Evolutionary conservation across 2,113 vertebrate genomes (phyloP).

Genomic region (Trematocara nigrifrons): DNA sequence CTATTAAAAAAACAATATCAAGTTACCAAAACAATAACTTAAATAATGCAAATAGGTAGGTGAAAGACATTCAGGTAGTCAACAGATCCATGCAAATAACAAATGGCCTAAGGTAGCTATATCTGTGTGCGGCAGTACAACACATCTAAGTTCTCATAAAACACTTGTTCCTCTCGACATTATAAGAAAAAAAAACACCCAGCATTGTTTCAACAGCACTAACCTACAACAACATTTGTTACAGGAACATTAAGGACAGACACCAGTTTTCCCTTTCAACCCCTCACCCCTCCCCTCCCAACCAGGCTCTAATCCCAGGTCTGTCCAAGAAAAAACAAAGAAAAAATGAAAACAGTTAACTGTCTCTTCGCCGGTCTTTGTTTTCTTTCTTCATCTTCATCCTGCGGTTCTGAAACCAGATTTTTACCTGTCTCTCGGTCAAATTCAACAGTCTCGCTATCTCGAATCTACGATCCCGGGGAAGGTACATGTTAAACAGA

Average conservation of each 20-base stretch:
- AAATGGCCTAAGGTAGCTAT: constrained; percentile 2
- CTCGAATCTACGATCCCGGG: constrained; percentile 95
- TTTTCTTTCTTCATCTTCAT: constrained; percentile 99
- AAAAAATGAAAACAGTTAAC: constrained; percentile 65
- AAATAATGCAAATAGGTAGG: constrained; percentile 68
- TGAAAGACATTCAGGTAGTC: constrained; percentile 72
- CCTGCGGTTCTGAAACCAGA: constrained; percentile 99
- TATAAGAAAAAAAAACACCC: constrained; percentile 59
- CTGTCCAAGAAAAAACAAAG: not conserved
- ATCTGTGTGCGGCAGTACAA: constrained; percentile 69
- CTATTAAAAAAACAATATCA: constrained; percentile 5
- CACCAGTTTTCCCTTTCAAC: not conserved
- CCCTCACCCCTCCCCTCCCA: not conserved
- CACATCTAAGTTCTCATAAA: constrained; percentile 77
- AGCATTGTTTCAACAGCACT: constrained; percentile 73
- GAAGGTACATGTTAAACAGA: constrained; percentile 99
- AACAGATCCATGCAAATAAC: constrained; percentile 54
- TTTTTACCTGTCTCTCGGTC: constrained; percentile 98
- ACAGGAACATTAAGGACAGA: constrained; percentile 33
- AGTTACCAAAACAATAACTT: constrained; percentile 53
- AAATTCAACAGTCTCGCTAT: constrained; percentile 91
- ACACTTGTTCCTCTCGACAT: constrained; percentile 77
- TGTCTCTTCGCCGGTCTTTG: constrained; percentile 90
- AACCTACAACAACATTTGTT: constrained; percentile 76
- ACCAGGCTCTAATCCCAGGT: constrained; percentile 1